Conservation (phyloP, 2,888 invertebrate species). For the Synanthedon vespiformis region DNA sequence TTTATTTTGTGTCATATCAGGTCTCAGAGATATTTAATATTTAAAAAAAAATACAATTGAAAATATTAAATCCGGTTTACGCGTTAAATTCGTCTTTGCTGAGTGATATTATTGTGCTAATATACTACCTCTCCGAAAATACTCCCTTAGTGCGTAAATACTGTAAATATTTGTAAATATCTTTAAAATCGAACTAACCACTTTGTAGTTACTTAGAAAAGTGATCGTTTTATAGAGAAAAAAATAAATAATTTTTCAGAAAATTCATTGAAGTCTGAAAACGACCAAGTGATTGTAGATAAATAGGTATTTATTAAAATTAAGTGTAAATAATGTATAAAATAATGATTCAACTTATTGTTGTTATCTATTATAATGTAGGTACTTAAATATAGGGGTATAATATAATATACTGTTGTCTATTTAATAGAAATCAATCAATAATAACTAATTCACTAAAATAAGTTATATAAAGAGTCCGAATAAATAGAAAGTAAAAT, state of each 20-base stretch:
- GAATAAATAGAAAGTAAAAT: slow-evolving; percentile 52
- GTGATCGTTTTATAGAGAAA: slow-evolving; percentile 26
- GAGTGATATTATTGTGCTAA: no score
- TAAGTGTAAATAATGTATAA: slow-evolving; percentile 50
- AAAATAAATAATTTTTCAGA: slow-evolving; percentile 19
- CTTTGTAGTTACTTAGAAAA: slow-evolving; percentile 12
- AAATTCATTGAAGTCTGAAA: slow-evolving; percentile 52
- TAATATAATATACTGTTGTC: slow-evolving; percentile 43
- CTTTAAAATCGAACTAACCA: no score
- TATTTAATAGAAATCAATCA: slow-evolving; percentile 46
- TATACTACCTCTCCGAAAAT: no score
- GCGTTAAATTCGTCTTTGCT: no score
- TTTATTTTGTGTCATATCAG: no score
- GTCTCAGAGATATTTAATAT: no score
- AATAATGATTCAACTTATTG: slow-evolving; percentile 39
- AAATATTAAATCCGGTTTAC: no score
- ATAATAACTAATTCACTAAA: slow-evolving; percentile 37
- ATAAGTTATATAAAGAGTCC: slow-evolving; percentile 38
- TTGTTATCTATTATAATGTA: slow-evolving; percentile 39
- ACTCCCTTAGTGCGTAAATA: no score
- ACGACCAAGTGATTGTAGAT: slow-evolving; percentile 65
- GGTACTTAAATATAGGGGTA: no score
- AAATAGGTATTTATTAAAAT: slow-evolving; percentile 33
- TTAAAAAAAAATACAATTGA: no score
- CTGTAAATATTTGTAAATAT: no score